Evolutionary conservation across 2,113 vertebrate species (phyloP).

Genomic region (Rattus rattus): DNA sequence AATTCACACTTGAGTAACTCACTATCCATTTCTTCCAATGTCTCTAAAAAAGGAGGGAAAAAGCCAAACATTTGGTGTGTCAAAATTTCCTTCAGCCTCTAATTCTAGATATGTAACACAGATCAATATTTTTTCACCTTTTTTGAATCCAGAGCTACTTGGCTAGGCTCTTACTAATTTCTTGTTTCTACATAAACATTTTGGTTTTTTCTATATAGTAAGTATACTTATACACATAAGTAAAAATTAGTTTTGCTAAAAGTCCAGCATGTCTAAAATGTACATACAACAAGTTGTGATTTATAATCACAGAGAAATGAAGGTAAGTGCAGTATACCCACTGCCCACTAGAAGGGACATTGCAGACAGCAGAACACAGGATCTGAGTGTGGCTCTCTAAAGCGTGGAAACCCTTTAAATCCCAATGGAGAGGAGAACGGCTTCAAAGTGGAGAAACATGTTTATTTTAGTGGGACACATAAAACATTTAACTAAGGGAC

Average conservation of each 20-base stretch:
- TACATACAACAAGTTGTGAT: background rate
- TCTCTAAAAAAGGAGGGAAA: conserved; percentile 87
- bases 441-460: conserved; percentile 26
- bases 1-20: conserved; percentile 97
- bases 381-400: background rate
- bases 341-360: background rate
- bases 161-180: background rate
- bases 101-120: background rate
- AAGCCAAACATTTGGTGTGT: conserved; percentile 50
- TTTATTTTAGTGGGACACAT: background rate
- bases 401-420: conserved; percentile 2
- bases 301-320: conserved; percentile 24
- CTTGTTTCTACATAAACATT: conserved; percentile 25
- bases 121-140: background rate
- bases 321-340: background rate
- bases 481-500: conserved; percentile 36
- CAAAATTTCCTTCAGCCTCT: conserved; percentile 1
- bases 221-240: conserved; percentile 24
- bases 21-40: conserved; percentile 89
- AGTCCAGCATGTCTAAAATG: conserved; percentile 32
- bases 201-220: conserved; percentile 7
- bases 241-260: conserved; percentile 32
- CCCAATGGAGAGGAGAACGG: background rate
- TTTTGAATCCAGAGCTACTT: conserved; percentile 8
- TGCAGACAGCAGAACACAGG: background rate